These are phyloP conservation scores for Trisateles emortualis DNA, from an alignment of 2,888 invertebrate species.

Conservation along the genomic window DNA sequence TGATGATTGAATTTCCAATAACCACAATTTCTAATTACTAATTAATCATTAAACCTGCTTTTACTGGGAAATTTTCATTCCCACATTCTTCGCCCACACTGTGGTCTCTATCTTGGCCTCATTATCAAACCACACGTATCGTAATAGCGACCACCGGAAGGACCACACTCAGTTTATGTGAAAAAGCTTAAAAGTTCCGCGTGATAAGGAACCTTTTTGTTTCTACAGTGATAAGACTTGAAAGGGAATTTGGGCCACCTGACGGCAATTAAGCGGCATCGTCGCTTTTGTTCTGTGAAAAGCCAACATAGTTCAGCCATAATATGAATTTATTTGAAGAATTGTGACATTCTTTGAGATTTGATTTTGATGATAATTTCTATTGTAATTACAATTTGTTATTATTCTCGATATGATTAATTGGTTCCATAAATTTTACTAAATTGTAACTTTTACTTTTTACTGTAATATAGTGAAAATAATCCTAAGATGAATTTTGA, in stretches of 20 bases:
- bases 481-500: no score
- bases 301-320: not conserved
- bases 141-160: slow-evolving; percentile 45
- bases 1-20: slow-evolving; percentile 8
- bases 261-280: slow-evolving; percentile 14
- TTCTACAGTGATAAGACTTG: slow-evolving; percentile 31
- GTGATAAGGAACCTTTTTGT: slow-evolving; percentile 28
- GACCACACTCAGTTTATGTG: slow-evolving; percentile 37
- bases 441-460: no score
- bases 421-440: no score
- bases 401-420: no score
- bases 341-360: no score
- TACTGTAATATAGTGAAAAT: no score
- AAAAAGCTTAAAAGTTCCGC: slow-evolving; percentile 39
- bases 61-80: slow-evolving; percentile 5
- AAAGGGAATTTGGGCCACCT: slow-evolving; percentile 31
- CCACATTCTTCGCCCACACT: slow-evolving; percentile 31
- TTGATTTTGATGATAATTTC: no score
- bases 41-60: slow-evolving; percentile 7
- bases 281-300: slow-evolving; percentile 5
- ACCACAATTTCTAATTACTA: not conserved
- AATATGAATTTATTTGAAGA: not conserved
- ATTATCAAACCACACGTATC: slow-evolving; percentile 41
- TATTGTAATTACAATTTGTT: no score
- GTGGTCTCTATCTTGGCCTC: slow-evolving; percentile 20